phyloP scores from a whole-genome alignment of 2,797 vertebrate species.

The Sciurus carolinensis region DNA sequence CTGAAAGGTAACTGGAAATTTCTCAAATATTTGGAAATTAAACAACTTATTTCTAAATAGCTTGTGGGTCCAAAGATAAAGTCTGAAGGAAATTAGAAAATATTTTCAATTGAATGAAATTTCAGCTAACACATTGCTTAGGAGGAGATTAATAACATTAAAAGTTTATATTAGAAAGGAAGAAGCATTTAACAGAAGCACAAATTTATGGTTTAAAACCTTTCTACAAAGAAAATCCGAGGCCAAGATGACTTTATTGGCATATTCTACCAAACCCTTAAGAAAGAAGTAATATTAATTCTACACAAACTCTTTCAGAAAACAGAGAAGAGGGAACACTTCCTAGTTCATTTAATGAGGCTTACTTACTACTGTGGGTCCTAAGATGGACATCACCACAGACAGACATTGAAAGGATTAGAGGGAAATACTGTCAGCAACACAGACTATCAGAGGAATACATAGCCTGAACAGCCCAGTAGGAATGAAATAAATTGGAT shows the following conservation, averaged over 20 bases:
- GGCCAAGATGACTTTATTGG: too few species aligned
- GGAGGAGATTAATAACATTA: neutral
- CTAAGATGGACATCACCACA: neutral
- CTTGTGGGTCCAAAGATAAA: neutral
- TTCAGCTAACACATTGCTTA: neutral
- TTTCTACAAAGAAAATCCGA: too few species aligned
- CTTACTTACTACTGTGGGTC: neutral
- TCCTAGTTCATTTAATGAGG: neutral
- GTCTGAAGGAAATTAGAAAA: neutral
- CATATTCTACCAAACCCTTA: too few species aligned
- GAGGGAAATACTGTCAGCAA: neutral
- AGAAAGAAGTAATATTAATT: too few species aligned
- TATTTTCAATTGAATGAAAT: constrained; percentile 15
- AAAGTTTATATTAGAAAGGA: constrained; percentile 3
- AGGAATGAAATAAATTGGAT: constrained; percentile 27
- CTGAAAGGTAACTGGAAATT: neutral
- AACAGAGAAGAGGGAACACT: neutral
- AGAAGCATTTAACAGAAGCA: neutral
- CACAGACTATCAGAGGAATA: neutral
- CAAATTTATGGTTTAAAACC: neutral
- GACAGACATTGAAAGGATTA: neutral
- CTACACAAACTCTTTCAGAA: neutral
- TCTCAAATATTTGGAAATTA: constrained; percentile 23
- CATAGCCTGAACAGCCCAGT: neutral
- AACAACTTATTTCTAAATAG: constrained; percentile 9